Evolutionary conservation across 2,888 invertebrate species (phyloP), one percentile per base, ranked within the genome.

Genomic region (Plagiodera versicolora): DNA sequence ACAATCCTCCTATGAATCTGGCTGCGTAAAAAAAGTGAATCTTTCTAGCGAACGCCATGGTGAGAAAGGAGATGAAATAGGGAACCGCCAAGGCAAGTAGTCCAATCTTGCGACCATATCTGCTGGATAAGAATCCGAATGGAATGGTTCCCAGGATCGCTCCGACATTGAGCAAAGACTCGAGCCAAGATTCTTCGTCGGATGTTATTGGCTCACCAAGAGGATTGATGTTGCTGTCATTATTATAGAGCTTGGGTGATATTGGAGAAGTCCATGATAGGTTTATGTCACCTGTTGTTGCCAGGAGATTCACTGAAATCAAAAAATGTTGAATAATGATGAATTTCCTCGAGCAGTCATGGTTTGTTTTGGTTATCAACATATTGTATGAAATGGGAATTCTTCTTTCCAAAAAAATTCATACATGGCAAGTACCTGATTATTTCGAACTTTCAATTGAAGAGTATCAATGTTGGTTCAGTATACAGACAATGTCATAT

Each of bases 21-120:
- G 81, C 82, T 1, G 75, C 70, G 63, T 79, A 82, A 48, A 67
- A 73, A 2, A 65, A 46, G 32, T 70, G 64, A n/a, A 73, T 58
- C 18, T 65, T 61, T 4, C 47, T 53, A 6, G 70, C 65, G 56
- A 72, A 66, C 0, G 72, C 70, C 45, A 68, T 62, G 8, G 63
- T 67, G 28, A 70, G 18, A 52, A 63, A 74, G 4, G 72, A 69
- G 14, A 64, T 45, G 9, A 72, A 53, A 56, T 70, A 70, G 9
- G 73, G 74, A 10, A 74, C 32, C 2, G 71, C 72, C n/a, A 72
- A 58, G 16, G 87, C 83, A 4, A 91, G 74, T 8, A 92, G 80
- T 0, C 86, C 84, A 81, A 83, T 83, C 80, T 88, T 90, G 17
- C 90, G 82, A 0, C 91, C 91, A 57, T 87, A 80, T 67, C 80